Evolutionary conservation across 2,113 vertebrate genomes (phyloP), one percentile per base, ranked within the genome.

Genomic region (Lipophrys pholis): DNA sequence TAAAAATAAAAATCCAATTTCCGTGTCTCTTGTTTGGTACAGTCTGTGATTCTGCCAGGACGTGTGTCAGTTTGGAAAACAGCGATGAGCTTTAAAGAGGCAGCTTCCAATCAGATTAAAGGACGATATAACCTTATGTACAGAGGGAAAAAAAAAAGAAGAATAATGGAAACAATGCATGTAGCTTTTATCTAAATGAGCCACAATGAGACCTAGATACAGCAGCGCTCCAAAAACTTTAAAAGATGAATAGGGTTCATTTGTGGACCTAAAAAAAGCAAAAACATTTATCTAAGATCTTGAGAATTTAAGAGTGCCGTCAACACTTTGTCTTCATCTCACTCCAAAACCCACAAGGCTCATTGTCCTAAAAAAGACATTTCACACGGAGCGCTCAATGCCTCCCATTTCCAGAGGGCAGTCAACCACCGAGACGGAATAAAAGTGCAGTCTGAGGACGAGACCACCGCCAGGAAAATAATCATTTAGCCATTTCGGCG

Each of bases 351-450:
- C 84, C 87, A 78, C 35, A 80, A 86, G 85, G 64, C 73, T 86
- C 81, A 69, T 90, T 88, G 84, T 88, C 82, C 84, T 84, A 85
- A 87, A 87, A 88, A 89, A 89, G 69, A 87, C 70, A 67, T 81
- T 87, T 85, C 59, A 69, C 50, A 30, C 40, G 39, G 35, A 63
- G 55, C 21, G 73, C 65, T 87, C 74, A 77, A 66, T 74, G 77
- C 64, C 63, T 66, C 57, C 65, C 76, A 68, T 84, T 81, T 84
- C 63, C 66, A 67, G 78, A 67, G 36, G 66, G 61, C 72, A 85
- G 61, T 69, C 53, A 55, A 76, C 67, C 80, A 49, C 80, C 70
- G 55, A 61, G 54, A 52, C 68, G 59, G 43, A 73, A 62, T 74
- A 67, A 73, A 54, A 74, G 75, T 40, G 58, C 15, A 42, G 38